Evolutionary conservation across 1,140 invertebrate species (phyloP).

Genomic region (Cydia pomonella): DNA sequence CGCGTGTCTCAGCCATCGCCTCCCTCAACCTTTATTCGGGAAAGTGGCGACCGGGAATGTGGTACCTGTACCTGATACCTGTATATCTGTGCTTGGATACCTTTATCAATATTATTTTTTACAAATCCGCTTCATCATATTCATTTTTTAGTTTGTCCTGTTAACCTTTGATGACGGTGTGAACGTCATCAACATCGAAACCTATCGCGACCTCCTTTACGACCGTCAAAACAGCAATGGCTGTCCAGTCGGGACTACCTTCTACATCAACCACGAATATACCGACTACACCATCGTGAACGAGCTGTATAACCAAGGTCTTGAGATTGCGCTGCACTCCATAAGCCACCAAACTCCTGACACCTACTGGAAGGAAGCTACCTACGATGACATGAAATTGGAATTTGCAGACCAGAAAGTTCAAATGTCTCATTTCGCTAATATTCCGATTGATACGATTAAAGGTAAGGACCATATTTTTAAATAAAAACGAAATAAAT

Average conservation of each 20-base stretch:
- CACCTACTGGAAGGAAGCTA: conserved; percentile 79
- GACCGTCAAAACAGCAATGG: conserved; percentile 83
- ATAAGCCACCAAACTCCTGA: conserved; percentile 78
- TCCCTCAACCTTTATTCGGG: too few species aligned
- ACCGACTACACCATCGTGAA: conserved; percentile 85
- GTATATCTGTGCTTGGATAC: too few species aligned
- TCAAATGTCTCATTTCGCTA: conserved; percentile 81
- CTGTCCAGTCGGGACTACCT: conserved; percentile 83
- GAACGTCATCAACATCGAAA: conserved; percentile 83
- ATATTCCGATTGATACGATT: conserved; percentile 79
- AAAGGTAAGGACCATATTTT: conserved; percentile 54
- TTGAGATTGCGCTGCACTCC: conserved; percentile 87
- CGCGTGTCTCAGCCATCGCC: too few species aligned
- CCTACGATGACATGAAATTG: conserved; percentile 67
- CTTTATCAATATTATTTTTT: too few species aligned
- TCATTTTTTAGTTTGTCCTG: conserved; percentile 81
- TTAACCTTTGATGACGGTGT: conserved; percentile 87
- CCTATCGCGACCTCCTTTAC: conserved; percentile 83
- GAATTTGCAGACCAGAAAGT: conserved; percentile 83
- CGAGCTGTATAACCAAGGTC: conserved; percentile 83
- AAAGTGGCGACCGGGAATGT: too few species aligned
- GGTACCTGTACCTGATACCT: too few species aligned
- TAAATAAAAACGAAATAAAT: background rate
- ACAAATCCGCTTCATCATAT: too few species aligned
- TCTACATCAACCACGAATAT: conserved; percentile 86